Evolutionary conservation across 2,888 invertebrate genomes (phyloP).

Genomic region (Tinea pellionella): DNA sequence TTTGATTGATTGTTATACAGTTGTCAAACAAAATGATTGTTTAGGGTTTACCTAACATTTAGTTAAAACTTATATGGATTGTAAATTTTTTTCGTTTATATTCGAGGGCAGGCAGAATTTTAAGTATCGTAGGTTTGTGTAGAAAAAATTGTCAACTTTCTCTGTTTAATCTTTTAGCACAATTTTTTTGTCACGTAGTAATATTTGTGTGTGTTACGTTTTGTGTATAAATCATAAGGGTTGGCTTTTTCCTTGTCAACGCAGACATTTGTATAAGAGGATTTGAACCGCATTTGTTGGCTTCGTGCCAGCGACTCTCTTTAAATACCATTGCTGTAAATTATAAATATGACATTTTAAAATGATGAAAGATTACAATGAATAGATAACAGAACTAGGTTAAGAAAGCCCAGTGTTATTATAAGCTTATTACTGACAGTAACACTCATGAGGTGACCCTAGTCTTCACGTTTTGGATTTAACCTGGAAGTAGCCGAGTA

Average conservation of each 20-base stretch:
- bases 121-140: neutral
- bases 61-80: too few relatives aligned
- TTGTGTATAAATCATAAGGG: constrained; percentile 13
- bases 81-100: neutral
- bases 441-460: too few relatives aligned
- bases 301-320: constrained; percentile 4
- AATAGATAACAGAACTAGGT: too few relatives aligned
- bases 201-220: constrained; percentile 4
- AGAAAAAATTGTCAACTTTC: neutral
- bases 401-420: too few relatives aligned
- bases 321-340: constrained; percentile 5
- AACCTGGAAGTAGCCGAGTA: too few relatives aligned
- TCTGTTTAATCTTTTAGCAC: neutral
- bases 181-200: constrained; percentile 1
- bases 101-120: neutral
- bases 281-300: constrained; percentile 10
- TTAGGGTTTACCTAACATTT: too few relatives aligned
- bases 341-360: neutral
- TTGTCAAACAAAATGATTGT: too few relatives aligned
- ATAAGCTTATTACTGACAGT: too few relatives aligned
- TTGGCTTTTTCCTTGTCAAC: constrained; percentile 13
- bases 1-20: neutral
- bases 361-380: neutral
- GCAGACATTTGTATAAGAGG: constrained; percentile 13
- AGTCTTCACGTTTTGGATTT: too few relatives aligned